Base-by-base conservation (phyloP, 2,888 invertebrate genomes). In the Lepidochrysops patricia region DNA sequence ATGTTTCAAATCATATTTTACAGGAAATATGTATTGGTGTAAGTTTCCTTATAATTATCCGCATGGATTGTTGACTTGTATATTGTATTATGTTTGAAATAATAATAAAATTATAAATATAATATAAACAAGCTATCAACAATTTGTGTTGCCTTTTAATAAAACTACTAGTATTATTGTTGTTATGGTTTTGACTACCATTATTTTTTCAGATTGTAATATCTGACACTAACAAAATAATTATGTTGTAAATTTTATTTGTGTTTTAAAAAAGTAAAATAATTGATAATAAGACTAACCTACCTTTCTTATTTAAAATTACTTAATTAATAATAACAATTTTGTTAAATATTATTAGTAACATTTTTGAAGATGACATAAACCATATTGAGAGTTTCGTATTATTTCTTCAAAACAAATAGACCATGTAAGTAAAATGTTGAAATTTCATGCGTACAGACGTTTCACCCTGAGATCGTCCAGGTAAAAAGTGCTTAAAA, bases 1-100 rank as follows among this genome's bases (percentile, higher is more conserved):
- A 58, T 5, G n/a, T n/a, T n/a, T n/a, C 2, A 19, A 29, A 56
- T 58, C 57, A 62, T 67, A 63, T 74, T 71, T 85, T 86, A 50
- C 88, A 87, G 89, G 84, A 83, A 65, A 68, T 86, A 60, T 82
- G 79, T 74, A 75, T 89, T 67, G 83, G 85, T 77, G 89, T 90
- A 88, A 89, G 89, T 86, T 35, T 50, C 57, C 61, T 61, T 29
- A 60, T 25, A 52, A 29, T n/a, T 63, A 54, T 62, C 58, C 43
- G 58, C 62, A 63, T 66, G 62, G n/a, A 49, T 37, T 60, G 29
- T 52, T 43, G 25, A 50, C 4, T 34, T n/a, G n/a, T n/a, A n/a
- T n/a, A n/a, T 32, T 15, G 50, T 37, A 43, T 29, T 0, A 37
- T 19, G 48, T 34, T 57, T 37, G 34, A 50, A 32, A n/a, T 58